Evolutionary conservation across 2,888 invertebrate species (phyloP), one percentile per base, ranked within the genome.

Genomic region (Geophilus truncorum): DNA sequence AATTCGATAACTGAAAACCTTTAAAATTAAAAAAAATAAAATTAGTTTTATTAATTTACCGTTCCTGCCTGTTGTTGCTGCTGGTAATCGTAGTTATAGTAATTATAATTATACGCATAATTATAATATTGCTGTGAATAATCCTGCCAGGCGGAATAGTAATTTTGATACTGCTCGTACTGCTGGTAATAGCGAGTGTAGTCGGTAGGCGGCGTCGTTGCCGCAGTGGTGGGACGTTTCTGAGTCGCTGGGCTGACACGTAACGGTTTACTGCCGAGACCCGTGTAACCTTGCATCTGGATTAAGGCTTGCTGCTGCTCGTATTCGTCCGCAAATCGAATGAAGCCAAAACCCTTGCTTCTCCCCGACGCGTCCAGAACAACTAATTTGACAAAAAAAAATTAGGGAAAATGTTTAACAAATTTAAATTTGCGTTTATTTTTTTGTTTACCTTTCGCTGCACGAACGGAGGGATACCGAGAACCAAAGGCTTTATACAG

Each of bases 321-420:
- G 81, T 95, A 94, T 87, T 97, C 97, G 85, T 93, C 94, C 4
- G 95, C 94, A 87, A 98, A 98, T 83, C 96, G 90, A 10, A 98
- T 95, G 88, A 98, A 97, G 5, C 97, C 98, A 87, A 96, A 98
- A 15, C 97, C 97, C 88, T 95, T 95, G 85, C 96, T 96, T 85
- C 94, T 94, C 2, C 97, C 97, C 82, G 93, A 91, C 83, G 90
- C 92, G 85, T 97, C 97, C 84, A 96, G 88, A 84, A 98, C 96
- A 32, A 97, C 97, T 93, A 88, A n/a, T n/a, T n/a, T n/a, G n/a
- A n/a, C 32, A 84, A 84, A 77, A 81, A 82, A 77, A 81, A 51
- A 18, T 7, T 57, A 23, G 23, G 5, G 23, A 18, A 57, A 57
- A 12, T 6, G 23, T 57, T 57, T 21, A 7, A 57, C 12, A 57